Percentiles rank a stretch among this genome's conserved stretches.
phyloP scores from a whole-genome alignment of 2,888 invertebrate species.

The Thera obeliscata region DNA sequence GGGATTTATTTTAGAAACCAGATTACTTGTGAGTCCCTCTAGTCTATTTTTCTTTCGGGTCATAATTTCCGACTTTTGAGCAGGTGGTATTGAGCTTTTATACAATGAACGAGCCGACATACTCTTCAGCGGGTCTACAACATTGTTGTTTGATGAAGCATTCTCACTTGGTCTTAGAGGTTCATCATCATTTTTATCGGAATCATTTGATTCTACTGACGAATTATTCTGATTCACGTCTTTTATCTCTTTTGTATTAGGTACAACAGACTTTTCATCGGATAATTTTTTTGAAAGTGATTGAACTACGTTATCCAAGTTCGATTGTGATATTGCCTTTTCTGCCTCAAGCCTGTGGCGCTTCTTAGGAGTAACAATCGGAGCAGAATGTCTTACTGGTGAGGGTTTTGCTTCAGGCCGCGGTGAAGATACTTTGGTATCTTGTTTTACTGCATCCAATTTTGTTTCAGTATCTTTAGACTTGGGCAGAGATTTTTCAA shows the following conservation, averaged over 20 bases:
- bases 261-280: constrained; percentile 65
- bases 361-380: constrained; percentile 89
- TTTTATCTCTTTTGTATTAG: constrained; percentile 59
- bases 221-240: constrained; percentile 66
- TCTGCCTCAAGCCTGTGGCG: constrained; percentile 87
- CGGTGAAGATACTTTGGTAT: constrained; percentile 68
- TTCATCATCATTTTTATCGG: constrained; percentile 50
- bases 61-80: constrained; percentile 84
- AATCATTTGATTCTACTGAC: constrained; percentile 60
- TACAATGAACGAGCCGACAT: constrained; percentile 80
- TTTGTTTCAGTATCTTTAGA: constrained; percentile 68
- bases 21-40: constrained; percentile 85
- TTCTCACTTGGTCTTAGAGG: constrained; percentile 48
- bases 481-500: constrained; percentile 76
- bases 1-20: constrained; percentile 85
- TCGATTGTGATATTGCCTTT: constrained; percentile 68
- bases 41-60: constrained; percentile 86
- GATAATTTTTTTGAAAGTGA: constrained; percentile 78
- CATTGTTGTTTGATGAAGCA: constrained; percentile 50
- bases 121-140: constrained; percentile 73
- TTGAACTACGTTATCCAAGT: constrained; percentile 78
- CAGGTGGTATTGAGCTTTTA: constrained; percentile 77
- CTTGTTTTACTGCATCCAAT: constrained; percentile 62
- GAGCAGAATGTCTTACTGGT: constrained; percentile 70
- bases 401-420: constrained; percentile 69